A percentile compares a stretch with the other conserved stretches of the same genome.
phyloP scores from a whole-genome alignment of 2,113 vertebrate species.

The Arothron firmamentum region DNA sequence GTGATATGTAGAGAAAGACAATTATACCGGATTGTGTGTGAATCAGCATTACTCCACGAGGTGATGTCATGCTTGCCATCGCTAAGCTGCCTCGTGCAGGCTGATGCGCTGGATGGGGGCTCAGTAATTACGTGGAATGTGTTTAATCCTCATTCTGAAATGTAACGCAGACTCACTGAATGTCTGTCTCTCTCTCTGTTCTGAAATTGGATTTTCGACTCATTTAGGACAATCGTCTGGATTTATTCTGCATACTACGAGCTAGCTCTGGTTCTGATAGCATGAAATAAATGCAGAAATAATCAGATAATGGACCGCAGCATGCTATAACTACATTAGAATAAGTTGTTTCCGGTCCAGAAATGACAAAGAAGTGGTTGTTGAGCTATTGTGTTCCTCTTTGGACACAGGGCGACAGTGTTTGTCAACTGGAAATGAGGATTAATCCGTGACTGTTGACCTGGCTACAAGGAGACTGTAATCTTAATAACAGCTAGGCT shows the following conservation, averaged over 20 bases:
- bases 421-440: conserved; percentile 37
- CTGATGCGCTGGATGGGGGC: conserved; percentile 21
- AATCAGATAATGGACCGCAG: background rate
- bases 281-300: conserved; percentile 15
- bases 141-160: conserved; percentile 26
- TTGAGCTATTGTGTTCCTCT: too few relatives aligned
- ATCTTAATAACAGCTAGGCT: conserved; percentile 39
- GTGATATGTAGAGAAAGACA: conserved; percentile 63
- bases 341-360: conserved; percentile 5
- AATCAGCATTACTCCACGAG: conserved; percentile 74
- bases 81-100: conserved; percentile 15
- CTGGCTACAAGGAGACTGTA: conserved; percentile 30
- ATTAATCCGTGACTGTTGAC: conserved; percentile 47
- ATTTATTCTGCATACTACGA: conserved; percentile 14
- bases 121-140: conserved; percentile 26
- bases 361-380: too few relatives aligned
- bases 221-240: conserved; percentile 20
- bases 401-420: background rate
- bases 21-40: conserved; percentile 74
- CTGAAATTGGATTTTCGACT: conserved; percentile 1
- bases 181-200: background rate
- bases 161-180: conserved; percentile 10
- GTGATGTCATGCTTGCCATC: conserved; percentile 72
- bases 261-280: too few relatives aligned
- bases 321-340: background rate